Percentiles rank a stretch among this genome's conserved stretches.
These are phyloP conservation scores for Cataglyphis cursor DNA, from an alignment of 2,888 invertebrate genomes.

Conservation along the genomic window DNA sequence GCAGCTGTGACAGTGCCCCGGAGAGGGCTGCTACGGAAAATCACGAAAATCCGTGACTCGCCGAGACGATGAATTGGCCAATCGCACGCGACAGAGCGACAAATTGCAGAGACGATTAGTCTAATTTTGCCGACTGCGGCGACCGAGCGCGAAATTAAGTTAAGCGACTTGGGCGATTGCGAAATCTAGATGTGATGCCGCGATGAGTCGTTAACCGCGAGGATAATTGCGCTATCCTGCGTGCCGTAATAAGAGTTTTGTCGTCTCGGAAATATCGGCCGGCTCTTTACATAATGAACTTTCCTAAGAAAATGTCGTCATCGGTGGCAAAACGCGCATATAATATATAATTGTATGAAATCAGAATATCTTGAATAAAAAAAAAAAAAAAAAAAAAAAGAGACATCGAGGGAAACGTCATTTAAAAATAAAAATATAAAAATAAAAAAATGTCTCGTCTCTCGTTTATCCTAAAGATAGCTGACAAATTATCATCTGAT, in stretches of 20 bases:
- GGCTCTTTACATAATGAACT: constrained; percentile 22
- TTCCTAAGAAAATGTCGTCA: constrained; percentile 25
- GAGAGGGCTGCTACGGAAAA: constrained; percentile 10
- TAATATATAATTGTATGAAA: background rate
- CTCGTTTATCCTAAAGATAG: background rate
- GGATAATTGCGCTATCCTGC: constrained; percentile 39
- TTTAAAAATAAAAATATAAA: background rate
- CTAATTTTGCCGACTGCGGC: constrained; percentile 60
- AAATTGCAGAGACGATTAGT: constrained; percentile 63
- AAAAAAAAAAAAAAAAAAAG: background rate
- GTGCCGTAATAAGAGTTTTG: constrained; percentile 23
- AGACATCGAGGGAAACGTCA: background rate
- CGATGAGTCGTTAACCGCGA: constrained; percentile 55
- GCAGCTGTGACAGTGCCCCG: background rate
- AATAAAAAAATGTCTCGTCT: background rate
- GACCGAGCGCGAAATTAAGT: constrained; percentile 35
- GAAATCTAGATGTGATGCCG: constrained; percentile 39
- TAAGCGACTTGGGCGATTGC: constrained; percentile 37
- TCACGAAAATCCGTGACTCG: constrained; percentile 43
- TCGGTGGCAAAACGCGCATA: background rate
- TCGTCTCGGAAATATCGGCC: constrained; percentile 2
- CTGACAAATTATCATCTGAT: constrained; percentile 20
- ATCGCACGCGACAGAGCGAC: constrained; percentile 54
- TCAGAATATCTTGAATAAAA: background rate
- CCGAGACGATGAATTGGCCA: constrained; percentile 47